These are phyloP conservation scores for Hippopotamyrus pictus DNA, from an alignment of 2,797 vertebrate genomes.

Conservation along the genomic window DNA sequence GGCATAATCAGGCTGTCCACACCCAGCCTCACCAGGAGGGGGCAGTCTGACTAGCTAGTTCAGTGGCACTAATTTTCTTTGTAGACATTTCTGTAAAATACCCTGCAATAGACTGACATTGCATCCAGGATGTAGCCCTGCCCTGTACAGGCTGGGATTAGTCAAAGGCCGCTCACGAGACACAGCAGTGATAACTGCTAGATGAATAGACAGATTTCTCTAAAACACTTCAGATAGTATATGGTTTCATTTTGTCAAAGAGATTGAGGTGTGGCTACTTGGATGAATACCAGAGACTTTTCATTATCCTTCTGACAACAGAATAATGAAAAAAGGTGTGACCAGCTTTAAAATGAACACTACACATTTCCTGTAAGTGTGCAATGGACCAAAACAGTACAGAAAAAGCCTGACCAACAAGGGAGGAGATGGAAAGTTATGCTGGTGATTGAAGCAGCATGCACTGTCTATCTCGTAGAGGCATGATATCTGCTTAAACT, in stretches of 20 bases:
- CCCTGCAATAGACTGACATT: neutral
- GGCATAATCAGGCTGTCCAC: neutral
- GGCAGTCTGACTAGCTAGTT: neutral
- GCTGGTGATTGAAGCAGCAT: neutral
- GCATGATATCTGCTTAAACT: constrained; percentile 12
- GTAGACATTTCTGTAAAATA: neutral
- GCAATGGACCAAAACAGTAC: neutral
- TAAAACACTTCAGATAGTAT: neutral
- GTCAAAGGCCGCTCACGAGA: neutral
- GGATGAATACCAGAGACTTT: neutral
- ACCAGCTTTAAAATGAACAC: neutral
- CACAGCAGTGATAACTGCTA: neutral
- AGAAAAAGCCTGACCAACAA: neutral
- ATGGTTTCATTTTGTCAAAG: neutral
- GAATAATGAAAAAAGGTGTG: neutral
- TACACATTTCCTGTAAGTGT: neutral
- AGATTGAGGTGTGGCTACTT: neutral
- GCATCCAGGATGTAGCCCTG: neutral
- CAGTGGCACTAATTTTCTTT: neutral
- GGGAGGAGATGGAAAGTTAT: neutral
- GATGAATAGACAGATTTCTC: neutral
- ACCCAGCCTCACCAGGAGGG: neutral
- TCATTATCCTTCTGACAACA: neutral
- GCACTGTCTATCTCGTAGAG: neutral
- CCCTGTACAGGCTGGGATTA: neutral